phyloP scores from a whole-genome alignment of 1,140 invertebrate genomes.

The Brachystomella parvula region DNA sequence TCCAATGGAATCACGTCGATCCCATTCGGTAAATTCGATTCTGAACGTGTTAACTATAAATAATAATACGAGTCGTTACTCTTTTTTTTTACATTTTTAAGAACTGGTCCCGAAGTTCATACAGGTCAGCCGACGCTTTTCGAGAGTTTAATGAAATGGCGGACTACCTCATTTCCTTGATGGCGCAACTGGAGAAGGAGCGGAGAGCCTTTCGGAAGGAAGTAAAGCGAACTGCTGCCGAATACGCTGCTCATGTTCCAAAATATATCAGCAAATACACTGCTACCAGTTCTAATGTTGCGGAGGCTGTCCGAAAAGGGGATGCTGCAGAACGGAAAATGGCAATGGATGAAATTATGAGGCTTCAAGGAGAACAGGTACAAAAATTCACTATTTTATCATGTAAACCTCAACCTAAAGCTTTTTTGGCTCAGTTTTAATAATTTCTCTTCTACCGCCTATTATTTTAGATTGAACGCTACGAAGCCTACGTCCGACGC shows the following conservation, averaged over 20 bases:
- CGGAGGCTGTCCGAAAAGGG: neutral
- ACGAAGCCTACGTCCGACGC: neutral
- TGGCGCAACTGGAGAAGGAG: neutral
- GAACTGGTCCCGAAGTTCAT: neutral
- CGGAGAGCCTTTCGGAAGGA: neutral
- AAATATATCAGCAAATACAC: neutral
- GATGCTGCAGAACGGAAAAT: neutral
- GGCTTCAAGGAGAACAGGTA: neutral
- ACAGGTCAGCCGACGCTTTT: neutral
- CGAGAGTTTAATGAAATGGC: neutral
- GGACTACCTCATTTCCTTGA: neutral
- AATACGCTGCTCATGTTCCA: neutral
- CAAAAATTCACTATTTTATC: neutral
- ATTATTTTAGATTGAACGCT: conserved; percentile 1
- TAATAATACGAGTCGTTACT: neutral
- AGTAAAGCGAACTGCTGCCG: neutral
- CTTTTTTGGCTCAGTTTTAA: too few species aligned
- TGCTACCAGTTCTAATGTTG: too few species aligned
- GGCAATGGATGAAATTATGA: conserved; percentile 1
- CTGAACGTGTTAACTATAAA: neutral
- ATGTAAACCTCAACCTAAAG: too few species aligned
- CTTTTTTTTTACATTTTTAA: neutral
- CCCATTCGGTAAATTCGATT: too few species aligned
- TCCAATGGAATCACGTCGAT: too few species aligned
- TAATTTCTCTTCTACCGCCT: neutral